Percentiles rank a stretch among this genome's conserved stretches.
These are phyloP conservation scores for Pseudococcus longispinus DNA, from an alignment of 2,888 invertebrate species.

Conservation along the genomic window DNA sequence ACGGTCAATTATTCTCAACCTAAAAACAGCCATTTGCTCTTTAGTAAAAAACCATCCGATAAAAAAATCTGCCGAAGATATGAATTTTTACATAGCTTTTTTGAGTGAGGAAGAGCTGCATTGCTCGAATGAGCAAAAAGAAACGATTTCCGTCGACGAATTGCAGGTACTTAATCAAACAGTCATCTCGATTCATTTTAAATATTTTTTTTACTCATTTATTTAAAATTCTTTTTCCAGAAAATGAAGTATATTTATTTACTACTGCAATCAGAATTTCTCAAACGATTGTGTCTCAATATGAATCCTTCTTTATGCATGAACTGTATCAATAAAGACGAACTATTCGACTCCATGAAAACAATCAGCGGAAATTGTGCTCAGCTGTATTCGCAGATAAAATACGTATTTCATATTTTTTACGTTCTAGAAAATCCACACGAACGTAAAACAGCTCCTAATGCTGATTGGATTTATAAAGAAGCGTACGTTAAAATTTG, in stretches of 20 bases:
- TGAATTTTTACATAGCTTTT: slow-evolving; percentile 44
- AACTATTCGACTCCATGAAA: background rate
- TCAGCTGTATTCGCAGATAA: background rate
- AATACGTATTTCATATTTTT: background rate
- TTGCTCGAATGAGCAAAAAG: background rate
- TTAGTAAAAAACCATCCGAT: slow-evolving; percentile 34
- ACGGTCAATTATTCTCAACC: slow-evolving; percentile 11
- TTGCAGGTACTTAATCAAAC: background rate
- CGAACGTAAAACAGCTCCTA: background rate
- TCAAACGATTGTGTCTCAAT: slow-evolving; percentile 34
- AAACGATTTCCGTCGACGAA: slow-evolving; percentile 19
- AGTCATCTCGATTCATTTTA: background rate
- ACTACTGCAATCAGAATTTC: slow-evolving; percentile 50
- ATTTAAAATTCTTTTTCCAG: slow-evolving; percentile 28
- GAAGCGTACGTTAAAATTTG: slow-evolving; percentile 48
- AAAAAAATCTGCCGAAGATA: background rate
- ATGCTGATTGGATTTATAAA: slow-evolving; percentile 36
- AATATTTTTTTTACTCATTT: background rate
- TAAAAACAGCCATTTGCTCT: background rate
- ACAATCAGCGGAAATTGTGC: background rate
- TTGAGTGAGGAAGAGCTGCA: slow-evolving; percentile 31
- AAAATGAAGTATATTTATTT: slow-evolving; percentile 53
- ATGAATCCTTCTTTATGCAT: slow-evolving; percentile 16
- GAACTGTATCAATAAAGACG: background rate
- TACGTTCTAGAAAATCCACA: slow-evolving; percentile 40